A percentile compares a stretch with the other conserved stretches of the same genome.
Evolutionary conservation across 92 coral and sea anemone genomes (phyloP).

Genomic region (Parazoanthus swiftii): DNA sequence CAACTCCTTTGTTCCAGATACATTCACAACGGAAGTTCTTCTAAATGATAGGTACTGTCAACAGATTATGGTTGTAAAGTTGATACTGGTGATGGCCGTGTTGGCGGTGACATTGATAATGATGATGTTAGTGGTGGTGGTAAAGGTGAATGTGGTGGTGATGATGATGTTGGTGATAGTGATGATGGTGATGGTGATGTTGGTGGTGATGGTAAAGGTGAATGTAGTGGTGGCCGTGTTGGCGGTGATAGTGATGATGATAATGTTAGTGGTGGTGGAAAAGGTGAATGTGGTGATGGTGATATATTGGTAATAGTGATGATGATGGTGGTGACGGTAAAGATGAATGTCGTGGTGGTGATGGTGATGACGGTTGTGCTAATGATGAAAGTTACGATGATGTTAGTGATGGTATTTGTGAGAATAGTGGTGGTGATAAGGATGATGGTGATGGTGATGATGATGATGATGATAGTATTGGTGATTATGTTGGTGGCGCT

Average conservation of each 20-base stretch:
- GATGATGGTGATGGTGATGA: background rate
- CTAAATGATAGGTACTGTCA: constrained; percentile 84
- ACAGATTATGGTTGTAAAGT: background rate
- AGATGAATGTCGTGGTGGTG: background rate
- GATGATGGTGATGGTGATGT: too few species aligned
- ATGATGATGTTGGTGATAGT: too few species aligned
- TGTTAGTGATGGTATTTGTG: too few species aligned
- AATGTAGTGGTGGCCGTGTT: too few species aligned
- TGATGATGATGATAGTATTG: background rate
- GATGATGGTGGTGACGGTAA: background rate
- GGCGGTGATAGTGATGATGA: too few species aligned
- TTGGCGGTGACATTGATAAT: background rate
- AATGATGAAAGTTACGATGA: too few species aligned
- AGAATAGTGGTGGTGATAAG: background rate
- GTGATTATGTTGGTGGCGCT: background rate
- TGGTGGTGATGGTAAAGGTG: too few species aligned
- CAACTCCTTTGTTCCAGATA: constrained; percentile 95
- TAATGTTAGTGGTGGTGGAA: too few species aligned
- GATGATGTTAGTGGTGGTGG: too few species aligned
- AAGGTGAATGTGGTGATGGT: background rate
- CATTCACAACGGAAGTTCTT: constrained; percentile 96
- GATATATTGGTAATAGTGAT: background rate
- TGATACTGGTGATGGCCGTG: too few species aligned
- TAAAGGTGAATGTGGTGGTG: background rate
- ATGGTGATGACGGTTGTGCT: background rate